Percentiles rank a stretch among this genome's conserved stretches.
phyloP scores from a whole-genome alignment of 2,888 invertebrate species.

The Cordilura impudica region DNA sequence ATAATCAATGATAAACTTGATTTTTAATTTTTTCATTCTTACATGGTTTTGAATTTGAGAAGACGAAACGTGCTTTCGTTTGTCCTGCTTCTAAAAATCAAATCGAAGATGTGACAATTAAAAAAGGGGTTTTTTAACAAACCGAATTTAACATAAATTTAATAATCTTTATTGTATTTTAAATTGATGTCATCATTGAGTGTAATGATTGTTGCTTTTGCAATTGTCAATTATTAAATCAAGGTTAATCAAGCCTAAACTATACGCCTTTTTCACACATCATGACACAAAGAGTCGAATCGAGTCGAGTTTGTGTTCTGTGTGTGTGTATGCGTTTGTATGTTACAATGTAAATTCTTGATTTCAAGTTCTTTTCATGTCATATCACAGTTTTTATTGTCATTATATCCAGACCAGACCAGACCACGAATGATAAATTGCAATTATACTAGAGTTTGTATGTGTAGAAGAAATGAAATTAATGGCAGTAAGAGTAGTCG shows the following conservation, averaged over 20 bases:
- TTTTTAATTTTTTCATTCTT: too few relatives aligned
- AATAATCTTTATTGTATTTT: not conserved
- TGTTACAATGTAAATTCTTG: constrained; percentile 9
- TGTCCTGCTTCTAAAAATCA: too few relatives aligned
- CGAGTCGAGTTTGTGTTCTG: too few relatives aligned
- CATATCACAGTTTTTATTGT: not conserved
- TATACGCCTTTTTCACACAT: constrained; percentile 42
- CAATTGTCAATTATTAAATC: constrained; percentile 45
- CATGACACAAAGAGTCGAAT: constrained; percentile 17
- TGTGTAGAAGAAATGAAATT: not conserved
- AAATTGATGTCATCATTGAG: not conserved
- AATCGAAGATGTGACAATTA: too few relatives aligned
- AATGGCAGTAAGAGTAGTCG: too few relatives aligned
- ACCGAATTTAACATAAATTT: too few relatives aligned
- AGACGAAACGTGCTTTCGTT: too few relatives aligned
- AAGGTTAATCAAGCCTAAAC: constrained; percentile 54
- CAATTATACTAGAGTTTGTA: not conserved
- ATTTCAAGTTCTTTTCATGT: constrained; percentile 4
- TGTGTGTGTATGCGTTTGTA: not conserved
- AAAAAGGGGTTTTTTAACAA: too few relatives aligned
- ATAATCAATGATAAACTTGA: too few relatives aligned
- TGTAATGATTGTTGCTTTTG: not conserved
- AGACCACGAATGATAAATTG: not conserved
- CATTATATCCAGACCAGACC: not conserved
- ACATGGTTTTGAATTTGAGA: too few relatives aligned